Percentiles rank a stretch among this genome's conserved stretches.
Conservation (phyloP, 2,888 invertebrate genomes). For the Trilocha varians region DNA sequence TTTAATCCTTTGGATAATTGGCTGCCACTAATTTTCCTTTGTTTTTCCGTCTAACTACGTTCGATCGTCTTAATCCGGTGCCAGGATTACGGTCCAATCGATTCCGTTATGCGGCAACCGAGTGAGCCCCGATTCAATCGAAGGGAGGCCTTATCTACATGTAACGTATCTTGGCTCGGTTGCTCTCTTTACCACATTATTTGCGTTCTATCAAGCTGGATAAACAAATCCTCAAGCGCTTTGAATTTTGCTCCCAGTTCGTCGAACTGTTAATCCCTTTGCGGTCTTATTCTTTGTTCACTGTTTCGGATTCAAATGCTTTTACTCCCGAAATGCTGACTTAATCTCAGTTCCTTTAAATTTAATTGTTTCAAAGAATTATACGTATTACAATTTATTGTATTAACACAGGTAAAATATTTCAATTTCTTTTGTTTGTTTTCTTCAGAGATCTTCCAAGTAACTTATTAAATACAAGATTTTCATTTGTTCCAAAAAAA, state of each 20-base stretch:
- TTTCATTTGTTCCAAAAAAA: too few species aligned
- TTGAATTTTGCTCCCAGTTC: background rate
- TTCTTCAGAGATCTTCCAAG: too few species aligned
- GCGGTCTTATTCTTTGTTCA: background rate
- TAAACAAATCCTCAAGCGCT: constrained; percentile 18
- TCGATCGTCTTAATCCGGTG: constrained; percentile 29
- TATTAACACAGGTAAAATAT: too few species aligned
- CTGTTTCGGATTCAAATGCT: background rate
- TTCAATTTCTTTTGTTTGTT: too few species aligned
- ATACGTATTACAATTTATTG: too few species aligned
- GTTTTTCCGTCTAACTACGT: constrained; percentile 39
- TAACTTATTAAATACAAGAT: too few species aligned
- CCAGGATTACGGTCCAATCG: constrained; percentile 48
- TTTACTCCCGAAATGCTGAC: background rate
- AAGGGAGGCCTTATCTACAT: constrained; percentile 35
- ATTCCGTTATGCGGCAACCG: constrained; percentile 37
- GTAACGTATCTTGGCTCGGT: constrained; percentile 34
- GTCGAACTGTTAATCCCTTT: constrained; percentile 1
- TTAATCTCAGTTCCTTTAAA: too few species aligned
- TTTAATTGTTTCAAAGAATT: too few species aligned
- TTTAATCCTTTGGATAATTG: constrained; percentile 5
- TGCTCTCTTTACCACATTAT: constrained; percentile 46
- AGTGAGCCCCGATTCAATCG: constrained; percentile 40
- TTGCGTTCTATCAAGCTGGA: constrained; percentile 35
- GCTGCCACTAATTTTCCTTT: constrained; percentile 27